phyloP scores from a whole-genome alignment of 2,888 invertebrate species.

The Sminthurinus aureus region DNA sequence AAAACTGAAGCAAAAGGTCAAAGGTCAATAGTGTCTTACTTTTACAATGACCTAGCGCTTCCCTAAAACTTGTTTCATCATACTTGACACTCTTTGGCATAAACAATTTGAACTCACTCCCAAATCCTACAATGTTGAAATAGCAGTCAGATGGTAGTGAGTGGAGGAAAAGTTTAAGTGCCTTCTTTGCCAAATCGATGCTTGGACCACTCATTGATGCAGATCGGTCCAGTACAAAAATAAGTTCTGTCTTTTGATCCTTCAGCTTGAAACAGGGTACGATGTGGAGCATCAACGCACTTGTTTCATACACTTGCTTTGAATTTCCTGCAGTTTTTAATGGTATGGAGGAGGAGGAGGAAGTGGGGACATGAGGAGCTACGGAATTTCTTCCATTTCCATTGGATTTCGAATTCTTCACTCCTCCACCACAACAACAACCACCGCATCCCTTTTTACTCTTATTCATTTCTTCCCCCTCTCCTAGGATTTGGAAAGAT shows the following conservation, averaged over 20 bases:
- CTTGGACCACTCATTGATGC: background rate
- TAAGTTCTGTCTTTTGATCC: background rate
- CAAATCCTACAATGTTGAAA: slow-evolving; percentile 65
- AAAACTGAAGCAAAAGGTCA: background rate
- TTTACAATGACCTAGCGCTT: slow-evolving; percentile 47
- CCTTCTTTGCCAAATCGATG: background rate
- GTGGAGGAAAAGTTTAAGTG: slow-evolving; percentile 61
- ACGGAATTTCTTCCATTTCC: too few relatives aligned
- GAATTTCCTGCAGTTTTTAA: too few relatives aligned
- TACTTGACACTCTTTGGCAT: slow-evolving; percentile 60
- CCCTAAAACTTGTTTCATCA: slow-evolving; percentile 57
- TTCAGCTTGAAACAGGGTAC: background rate
- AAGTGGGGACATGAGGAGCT: too few relatives aligned
- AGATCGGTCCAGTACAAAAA: background rate
- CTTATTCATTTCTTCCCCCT: too few relatives aligned
- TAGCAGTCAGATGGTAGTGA: slow-evolving; percentile 61
- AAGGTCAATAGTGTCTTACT: slow-evolving; percentile 44
- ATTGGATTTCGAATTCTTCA: too few relatives aligned
- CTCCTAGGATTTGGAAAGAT: too few relatives aligned
- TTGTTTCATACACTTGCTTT: too few relatives aligned
- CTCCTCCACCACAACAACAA: too few relatives aligned
- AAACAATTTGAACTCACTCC: slow-evolving; percentile 59
- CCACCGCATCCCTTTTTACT: too few relatives aligned
- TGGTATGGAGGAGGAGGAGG: too few relatives aligned
- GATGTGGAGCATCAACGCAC: background rate